Evolutionary conservation across 2,113 vertebrate species (phyloP).

Genomic region (Phalacrocorax aristotelis): DNA sequence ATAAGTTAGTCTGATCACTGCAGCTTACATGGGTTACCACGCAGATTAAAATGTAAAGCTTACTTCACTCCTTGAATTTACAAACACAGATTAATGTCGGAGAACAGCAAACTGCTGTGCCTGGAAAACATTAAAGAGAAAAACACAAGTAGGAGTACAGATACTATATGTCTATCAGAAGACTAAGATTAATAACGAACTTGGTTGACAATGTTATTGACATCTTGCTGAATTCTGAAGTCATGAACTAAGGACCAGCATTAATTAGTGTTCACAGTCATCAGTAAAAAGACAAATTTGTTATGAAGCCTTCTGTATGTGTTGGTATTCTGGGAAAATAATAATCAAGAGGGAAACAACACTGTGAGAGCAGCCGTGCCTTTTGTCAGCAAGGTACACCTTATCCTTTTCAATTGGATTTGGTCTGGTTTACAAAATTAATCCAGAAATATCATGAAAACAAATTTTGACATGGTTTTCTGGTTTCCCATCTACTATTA

Average conservation of each 20-base stretch:
- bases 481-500: not conserved
- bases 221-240: not conserved
- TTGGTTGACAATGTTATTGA: not conserved
- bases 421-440: not conserved
- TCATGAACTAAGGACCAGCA: not conserved
- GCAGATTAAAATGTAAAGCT: not conserved
- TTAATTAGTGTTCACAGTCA: not conserved
- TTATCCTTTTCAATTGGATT: not conserved
- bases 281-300: not conserved
- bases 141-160: not conserved
- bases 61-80: not conserved
- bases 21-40: not conserved
- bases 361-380: not conserved
- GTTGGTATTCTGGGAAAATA: not conserved
- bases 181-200: not conserved
- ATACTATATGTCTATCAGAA: not conserved
- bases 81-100: fast-evolving
- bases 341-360: not conserved
- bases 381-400: not conserved
- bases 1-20: not conserved
- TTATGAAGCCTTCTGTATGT: not conserved
- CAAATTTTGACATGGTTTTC: not conserved
- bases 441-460: not conserved
- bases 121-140: not conserved
- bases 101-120: not conserved